phyloP scores from a whole-genome alignment of 1,140 invertebrate species.

The Megalonaias nervosa region DNA sequence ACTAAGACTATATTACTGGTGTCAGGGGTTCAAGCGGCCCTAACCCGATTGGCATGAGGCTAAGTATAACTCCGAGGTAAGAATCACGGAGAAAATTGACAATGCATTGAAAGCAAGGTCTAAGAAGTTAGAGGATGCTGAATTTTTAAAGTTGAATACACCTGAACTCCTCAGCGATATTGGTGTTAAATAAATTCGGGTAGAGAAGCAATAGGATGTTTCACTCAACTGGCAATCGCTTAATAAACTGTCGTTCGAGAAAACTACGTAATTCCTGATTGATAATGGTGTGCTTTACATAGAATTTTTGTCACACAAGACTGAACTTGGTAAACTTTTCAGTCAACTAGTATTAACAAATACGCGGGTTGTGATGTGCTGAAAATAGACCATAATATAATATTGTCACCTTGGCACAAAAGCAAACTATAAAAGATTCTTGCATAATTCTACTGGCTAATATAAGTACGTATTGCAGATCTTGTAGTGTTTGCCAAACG shows the following conservation, averaged over 20 bases:
- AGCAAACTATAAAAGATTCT: constrained; percentile 5
- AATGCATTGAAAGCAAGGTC: not conserved
- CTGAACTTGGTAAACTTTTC: constrained; percentile 1
- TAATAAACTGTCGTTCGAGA: not conserved
- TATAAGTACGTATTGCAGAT: constrained; percentile 4
- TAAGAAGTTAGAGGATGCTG: not conserved
- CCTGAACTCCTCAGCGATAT: not conserved
- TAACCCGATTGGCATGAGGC: not conserved
- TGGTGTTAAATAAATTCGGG: constrained; percentile 1
- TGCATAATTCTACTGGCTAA: constrained; percentile 20
- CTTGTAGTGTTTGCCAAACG: constrained; percentile 9
- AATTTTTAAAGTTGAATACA: not conserved
- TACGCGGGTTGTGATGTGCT: not conserved
- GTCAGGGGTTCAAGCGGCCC: constrained; percentile 12
- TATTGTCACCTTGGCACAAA: constrained; percentile 8
- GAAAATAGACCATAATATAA: constrained; percentile 13
- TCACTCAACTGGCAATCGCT: not conserved
- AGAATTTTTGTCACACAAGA: not conserved
- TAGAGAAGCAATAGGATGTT: not conserved
- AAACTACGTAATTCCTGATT: not conserved
- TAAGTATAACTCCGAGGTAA: not conserved
- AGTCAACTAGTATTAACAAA: constrained; percentile 5
- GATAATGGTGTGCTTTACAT: constrained; percentile 1
- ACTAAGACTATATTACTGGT: constrained; percentile 32
- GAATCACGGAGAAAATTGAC: too few relatives aligned